phyloP scores from a whole-genome alignment of 2,888 invertebrate species.

The Dryomyza anilis region DNA sequence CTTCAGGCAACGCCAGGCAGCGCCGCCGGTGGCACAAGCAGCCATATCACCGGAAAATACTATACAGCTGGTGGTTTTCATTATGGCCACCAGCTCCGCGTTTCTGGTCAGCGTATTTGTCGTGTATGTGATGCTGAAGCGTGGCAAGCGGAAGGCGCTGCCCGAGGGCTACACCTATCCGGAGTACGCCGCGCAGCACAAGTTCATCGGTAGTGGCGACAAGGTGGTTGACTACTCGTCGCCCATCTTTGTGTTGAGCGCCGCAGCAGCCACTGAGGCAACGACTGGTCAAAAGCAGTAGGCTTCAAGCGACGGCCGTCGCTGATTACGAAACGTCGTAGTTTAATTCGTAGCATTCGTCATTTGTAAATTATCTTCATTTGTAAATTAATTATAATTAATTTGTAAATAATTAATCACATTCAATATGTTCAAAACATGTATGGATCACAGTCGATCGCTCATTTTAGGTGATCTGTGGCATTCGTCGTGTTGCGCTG shows the following conservation, averaged over 20 bases:
- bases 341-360: slow-evolving; percentile 3
- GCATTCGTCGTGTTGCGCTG: no score
- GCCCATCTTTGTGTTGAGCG: slow-evolving; percentile 60
- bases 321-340: background rate
- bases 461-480: no score
- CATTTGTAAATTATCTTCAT: slow-evolving; percentile 20
- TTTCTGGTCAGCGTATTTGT: slow-evolving; percentile 79
- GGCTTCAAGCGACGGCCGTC: no score
- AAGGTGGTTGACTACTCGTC: slow-evolving; percentile 56
- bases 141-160: slow-evolving; percentile 62
- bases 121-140: slow-evolving; percentile 76
- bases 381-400: slow-evolving; percentile 9
- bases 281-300: no score
- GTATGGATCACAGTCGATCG: no score
- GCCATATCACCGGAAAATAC: slow-evolving; percentile 59
- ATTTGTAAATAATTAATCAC: slow-evolving; percentile 26
- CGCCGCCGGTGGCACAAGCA: slow-evolving; percentile 46
- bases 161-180: slow-evolving; percentile 40
- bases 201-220: slow-evolving; percentile 40
- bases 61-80: slow-evolving; percentile 78
- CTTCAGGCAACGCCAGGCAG: slow-evolving; percentile 64
- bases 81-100: slow-evolving; percentile 78
- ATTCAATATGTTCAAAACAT: no score
- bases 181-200: slow-evolving; percentile 35
- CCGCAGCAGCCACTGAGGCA: no score